Percentiles rank a stretch among this genome's conserved stretches.
Conservation (phyloP, 2,888 invertebrate genomes). For the Plutella xylostella region DNA sequence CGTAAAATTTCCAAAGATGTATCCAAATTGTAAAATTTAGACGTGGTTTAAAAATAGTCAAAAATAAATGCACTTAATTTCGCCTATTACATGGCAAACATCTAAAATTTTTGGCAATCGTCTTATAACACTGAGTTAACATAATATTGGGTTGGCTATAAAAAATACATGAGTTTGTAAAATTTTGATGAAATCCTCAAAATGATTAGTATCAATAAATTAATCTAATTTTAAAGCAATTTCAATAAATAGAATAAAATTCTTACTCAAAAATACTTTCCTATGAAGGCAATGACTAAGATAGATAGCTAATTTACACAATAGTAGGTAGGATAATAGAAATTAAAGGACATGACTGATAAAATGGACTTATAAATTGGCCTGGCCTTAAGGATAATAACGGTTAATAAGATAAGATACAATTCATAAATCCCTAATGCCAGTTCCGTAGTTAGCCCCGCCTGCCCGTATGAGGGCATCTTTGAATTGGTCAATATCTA, state of each 20-base stretch:
- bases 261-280: neutral
- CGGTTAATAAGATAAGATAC: constrained; percentile 10
- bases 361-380: neutral
- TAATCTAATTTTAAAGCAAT: too few relatives aligned
- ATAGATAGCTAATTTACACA: neutral
- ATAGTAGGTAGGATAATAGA: neutral
- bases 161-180: neutral
- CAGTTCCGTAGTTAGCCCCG: constrained; percentile 85
- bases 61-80: constrained; percentile 55
- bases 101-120: constrained; percentile 45
- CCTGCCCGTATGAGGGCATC: constrained; percentile 79
- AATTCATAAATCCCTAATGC: constrained; percentile 75
- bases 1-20: constrained; percentile 42
- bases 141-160: neutral
- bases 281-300: neutral
- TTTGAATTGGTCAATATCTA: constrained; percentile 77
- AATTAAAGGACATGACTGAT: neutral
- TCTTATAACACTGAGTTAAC: constrained; percentile 25
- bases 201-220: neutral
- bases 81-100: constrained; percentile 54
- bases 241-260: too few relatives aligned
- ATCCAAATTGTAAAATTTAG: constrained; percentile 40
- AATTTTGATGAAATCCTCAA: neutral
- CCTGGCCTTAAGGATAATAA: neutral
- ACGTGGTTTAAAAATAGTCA: constrained; percentile 36